Conservation (phyloP, 2,888 invertebrate species). For the Nomada flava region DNA sequence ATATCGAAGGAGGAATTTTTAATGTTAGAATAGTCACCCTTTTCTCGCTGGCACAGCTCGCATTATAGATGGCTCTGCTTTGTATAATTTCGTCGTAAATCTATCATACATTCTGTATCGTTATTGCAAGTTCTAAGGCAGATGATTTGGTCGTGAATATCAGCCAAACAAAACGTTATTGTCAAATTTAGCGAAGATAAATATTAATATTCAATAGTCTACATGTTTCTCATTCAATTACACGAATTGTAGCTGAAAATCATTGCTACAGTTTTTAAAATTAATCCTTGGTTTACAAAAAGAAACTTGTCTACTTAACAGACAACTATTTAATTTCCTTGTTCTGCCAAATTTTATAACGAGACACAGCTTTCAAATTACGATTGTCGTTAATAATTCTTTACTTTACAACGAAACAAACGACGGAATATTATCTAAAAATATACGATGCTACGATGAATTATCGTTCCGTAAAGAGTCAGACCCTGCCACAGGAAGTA, state of each 20-base stretch:
- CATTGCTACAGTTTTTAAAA: too few relatives aligned
- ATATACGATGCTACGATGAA: background rate
- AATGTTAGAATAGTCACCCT: background rate
- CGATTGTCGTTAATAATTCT: too few relatives aligned
- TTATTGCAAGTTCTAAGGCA: slow-evolving; percentile 6
- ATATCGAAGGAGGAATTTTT: slow-evolving; percentile 21
- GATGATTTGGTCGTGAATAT: background rate
- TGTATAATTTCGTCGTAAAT: slow-evolving; percentile 29
- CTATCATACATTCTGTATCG: background rate
- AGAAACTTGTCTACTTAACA: too few relatives aligned
- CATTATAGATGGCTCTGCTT: background rate
- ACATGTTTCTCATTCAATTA: too few relatives aligned
- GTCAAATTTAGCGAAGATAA: background rate
- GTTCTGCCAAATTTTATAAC: too few relatives aligned
- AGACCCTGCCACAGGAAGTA: slow-evolving; percentile 2
- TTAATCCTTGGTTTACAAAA: too few relatives aligned
- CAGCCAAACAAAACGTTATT: background rate
- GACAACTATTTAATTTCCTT: too few relatives aligned
- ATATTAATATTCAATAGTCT: too few relatives aligned
- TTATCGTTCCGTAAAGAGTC: slow-evolving; percentile 33
- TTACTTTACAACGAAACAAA: too few relatives aligned
- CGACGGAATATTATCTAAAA: background rate
- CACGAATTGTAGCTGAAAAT: too few relatives aligned
- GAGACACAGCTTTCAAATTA: too few relatives aligned
- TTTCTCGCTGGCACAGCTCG: background rate